phyloP scores from a whole-genome alignment of 2,797 vertebrate species.

The Tokudaia muenninki region DNA sequence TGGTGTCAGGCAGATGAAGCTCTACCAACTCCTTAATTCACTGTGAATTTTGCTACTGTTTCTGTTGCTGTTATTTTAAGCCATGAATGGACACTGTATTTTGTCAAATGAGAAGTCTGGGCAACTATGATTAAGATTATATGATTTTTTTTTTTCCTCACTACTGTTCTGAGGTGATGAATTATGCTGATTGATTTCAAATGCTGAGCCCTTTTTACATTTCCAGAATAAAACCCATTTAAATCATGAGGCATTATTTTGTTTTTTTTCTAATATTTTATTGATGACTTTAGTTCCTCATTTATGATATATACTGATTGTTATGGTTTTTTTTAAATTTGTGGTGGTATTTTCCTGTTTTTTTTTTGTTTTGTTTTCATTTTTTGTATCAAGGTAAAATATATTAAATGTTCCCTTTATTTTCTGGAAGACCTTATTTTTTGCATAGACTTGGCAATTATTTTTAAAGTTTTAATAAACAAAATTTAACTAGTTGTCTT shows the following conservation, averaged over 20 bases:
- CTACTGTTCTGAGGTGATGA: conserved; percentile 18
- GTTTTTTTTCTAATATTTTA: conserved; percentile 47
- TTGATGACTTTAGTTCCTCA: conserved; percentile 31
- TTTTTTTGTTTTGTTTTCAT: background rate
- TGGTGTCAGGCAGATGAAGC: background rate
- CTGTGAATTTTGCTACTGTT: background rate
- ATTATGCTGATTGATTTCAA: conserved; percentile 9
- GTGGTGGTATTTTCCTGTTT: background rate
- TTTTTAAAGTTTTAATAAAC: conserved; percentile 32
- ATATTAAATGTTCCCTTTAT: background rate
- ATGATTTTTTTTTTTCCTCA: conserved; percentile 13
- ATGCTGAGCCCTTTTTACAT: background rate
- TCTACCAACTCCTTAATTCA: background rate
- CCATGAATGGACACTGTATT: conserved; percentile 15
- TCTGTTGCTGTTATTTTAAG: conserved; percentile 11
- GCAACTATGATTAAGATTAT: background rate
- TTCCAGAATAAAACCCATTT: conserved; percentile 36
- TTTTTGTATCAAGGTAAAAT: background rate
- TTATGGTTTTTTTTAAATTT: conserved; percentile 34
- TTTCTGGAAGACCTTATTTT: conserved; percentile 25
- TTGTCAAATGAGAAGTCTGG: background rate
- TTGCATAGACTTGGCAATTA: background rate
- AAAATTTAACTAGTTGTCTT: background rate
- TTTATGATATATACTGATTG: conserved; percentile 9
- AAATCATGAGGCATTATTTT: conserved; percentile 4